Evolutionary conservation across 1,140 invertebrate genomes (phyloP).

Genomic region (Eurosta solidaginis): DNA sequence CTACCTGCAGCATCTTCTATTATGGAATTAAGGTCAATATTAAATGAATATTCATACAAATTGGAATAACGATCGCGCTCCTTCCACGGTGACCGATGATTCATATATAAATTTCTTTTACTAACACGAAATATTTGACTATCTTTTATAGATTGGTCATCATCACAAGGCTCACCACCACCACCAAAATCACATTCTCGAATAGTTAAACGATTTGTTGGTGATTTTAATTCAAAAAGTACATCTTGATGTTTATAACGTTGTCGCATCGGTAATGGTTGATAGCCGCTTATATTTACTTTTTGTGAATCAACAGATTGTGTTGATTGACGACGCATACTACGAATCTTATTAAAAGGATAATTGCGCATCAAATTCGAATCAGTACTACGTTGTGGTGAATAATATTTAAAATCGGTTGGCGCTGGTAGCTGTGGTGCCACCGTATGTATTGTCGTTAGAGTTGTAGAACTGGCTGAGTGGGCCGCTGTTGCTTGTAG

Average conservation of each 20-base stretch:
- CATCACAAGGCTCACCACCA: constrained; percentile 58
- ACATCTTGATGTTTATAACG: constrained; percentile 57
- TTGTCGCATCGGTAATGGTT: constrained; percentile 52
- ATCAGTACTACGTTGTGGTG: constrained; percentile 53
- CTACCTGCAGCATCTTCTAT: constrained; percentile 59
- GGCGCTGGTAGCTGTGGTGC: constrained; percentile 53
- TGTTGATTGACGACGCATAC: constrained; percentile 53
- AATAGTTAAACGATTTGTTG: constrained; percentile 57
- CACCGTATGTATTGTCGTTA: constrained; percentile 46
- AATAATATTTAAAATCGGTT: constrained; percentile 55
- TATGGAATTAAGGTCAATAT: constrained; percentile 59
- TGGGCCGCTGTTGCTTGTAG: constrained; percentile 47
- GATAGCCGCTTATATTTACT: constrained; percentile 52
- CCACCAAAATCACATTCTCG: constrained; percentile 59
- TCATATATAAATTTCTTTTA: constrained; percentile 60
- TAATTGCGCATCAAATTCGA: constrained; percentile 48
- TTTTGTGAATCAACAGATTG: constrained; percentile 57
- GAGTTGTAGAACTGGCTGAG: constrained; percentile 47
- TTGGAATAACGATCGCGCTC: constrained; percentile 59
- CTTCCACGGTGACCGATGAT: constrained; percentile 58
- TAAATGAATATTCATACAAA: constrained; percentile 59
- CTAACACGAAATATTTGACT: constrained; percentile 61
- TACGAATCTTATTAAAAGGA: constrained; percentile 53
- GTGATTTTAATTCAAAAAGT: constrained; percentile 56
- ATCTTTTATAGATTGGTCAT: constrained; percentile 59